Evolutionary conservation across 2,113 vertebrate genomes (phyloP).

Genomic region (Upupa epops): DNA sequence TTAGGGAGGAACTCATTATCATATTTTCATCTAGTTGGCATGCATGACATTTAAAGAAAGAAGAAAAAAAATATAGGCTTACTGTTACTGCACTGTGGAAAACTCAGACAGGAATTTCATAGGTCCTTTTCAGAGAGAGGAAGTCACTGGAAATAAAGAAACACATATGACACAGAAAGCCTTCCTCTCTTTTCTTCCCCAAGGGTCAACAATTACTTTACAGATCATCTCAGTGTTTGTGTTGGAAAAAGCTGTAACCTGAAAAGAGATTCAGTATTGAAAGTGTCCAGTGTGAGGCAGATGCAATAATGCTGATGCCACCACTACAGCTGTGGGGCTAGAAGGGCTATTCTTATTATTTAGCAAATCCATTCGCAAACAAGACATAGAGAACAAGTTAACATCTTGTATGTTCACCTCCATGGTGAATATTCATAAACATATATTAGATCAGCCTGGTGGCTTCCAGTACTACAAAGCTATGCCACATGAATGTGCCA

Average conservation of each 20-base stretch:
- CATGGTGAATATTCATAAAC: background rate
- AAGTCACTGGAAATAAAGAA: background rate
- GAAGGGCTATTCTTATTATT: background rate
- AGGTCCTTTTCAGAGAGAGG: background rate
- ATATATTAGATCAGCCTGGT: background rate
- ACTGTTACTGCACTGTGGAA: background rate
- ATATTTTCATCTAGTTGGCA: background rate
- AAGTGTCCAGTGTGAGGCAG: background rate
- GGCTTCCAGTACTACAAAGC: background rate
- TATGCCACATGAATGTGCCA: background rate
- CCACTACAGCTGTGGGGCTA: background rate
- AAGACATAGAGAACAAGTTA: background rate
- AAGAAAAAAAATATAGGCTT: background rate
- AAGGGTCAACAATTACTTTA: background rate
- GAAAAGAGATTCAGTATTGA: background rate
- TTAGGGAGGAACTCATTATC: background rate
- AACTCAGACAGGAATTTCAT: background rate
- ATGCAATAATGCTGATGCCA: background rate
- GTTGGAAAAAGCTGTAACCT: background rate
- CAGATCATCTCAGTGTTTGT: background rate
- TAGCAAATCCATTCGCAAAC: background rate
- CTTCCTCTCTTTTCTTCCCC: background rate
- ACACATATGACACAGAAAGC: background rate
- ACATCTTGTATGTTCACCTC: background rate
- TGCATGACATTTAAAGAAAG: background rate